A percentile compares a stretch with the other conserved stretches of the same genome.
These are phyloP conservation scores for Notolabrus celidotus DNA, from an alignment of 2,797 vertebrate genomes.

Conservation along the genomic window DNA sequence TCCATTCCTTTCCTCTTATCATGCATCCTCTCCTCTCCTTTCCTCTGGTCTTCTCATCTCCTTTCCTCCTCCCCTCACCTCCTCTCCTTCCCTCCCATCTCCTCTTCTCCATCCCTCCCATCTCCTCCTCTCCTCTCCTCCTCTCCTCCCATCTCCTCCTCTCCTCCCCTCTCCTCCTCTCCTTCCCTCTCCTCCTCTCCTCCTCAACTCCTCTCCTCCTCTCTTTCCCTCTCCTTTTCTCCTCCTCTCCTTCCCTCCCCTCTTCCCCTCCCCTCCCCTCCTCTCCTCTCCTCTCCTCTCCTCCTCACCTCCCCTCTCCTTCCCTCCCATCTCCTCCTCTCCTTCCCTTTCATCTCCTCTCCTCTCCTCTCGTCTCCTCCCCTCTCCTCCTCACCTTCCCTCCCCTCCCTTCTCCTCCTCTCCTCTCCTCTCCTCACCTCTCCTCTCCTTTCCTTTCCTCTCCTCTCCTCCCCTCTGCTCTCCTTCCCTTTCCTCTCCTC, in stretches of 20 bases:
- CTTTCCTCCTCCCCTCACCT: too few species aligned
- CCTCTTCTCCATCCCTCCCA: too few species aligned
- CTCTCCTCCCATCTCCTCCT: too few species aligned
- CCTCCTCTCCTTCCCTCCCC: not conserved
- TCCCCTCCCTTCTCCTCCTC: not conserved
- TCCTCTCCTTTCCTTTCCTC: not conserved
- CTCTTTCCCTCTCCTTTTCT: not conserved
- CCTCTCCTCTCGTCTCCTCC: not conserved
- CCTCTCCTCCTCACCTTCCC: fast-evolving
- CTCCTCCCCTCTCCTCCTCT: not conserved
- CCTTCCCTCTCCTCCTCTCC: fast-evolving
- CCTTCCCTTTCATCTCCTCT: not conserved
- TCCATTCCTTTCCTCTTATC: not conserved
- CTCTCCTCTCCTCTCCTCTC: not conserved
- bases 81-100: too few species aligned
- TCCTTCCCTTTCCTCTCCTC: not conserved
- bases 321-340: not conserved
- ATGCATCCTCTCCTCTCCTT: too few species aligned
- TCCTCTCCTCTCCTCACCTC: not conserved
- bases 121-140: not conserved
- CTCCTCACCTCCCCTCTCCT: not conserved
- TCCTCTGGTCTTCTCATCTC: too few species aligned
- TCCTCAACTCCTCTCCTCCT: not conserved
- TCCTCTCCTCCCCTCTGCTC: fast-evolving
- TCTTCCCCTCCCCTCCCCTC: too few species aligned